Conservation (phyloP, 2,797 vertebrate species). For the Denticeps clupeoides region DNA sequence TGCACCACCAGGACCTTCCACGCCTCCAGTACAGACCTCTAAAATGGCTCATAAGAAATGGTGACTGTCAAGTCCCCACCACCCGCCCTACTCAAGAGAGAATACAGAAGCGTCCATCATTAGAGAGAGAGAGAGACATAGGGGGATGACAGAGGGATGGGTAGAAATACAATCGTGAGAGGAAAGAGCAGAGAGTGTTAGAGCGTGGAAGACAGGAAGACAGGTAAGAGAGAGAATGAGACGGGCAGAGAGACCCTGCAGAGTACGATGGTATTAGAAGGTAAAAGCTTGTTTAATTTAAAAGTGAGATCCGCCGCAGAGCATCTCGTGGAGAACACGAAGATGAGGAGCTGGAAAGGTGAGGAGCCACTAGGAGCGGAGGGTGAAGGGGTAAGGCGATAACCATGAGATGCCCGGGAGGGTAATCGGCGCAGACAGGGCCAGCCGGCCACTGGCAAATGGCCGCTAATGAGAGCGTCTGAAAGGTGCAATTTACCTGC, state of each 20-base stretch:
- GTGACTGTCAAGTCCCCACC: too few species aligned
- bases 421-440: constrained; percentile 24
- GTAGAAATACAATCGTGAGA: neutral
- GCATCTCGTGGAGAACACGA: too few species aligned
- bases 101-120: too few species aligned
- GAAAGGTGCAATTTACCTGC: constrained; percentile 89
- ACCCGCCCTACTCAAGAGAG: too few species aligned
- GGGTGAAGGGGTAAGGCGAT: neutral
- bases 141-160: too few species aligned
- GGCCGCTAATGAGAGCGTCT: constrained; percentile 26
- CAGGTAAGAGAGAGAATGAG: neutral
- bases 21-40: too few species aligned
- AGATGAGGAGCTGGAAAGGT: too few species aligned
- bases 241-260: neutral
- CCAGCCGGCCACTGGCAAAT: constrained; percentile 12
- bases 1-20: too few species aligned
- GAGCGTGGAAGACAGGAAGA: neutral
- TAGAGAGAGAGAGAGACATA: neutral
- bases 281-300: too few species aligned
- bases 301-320: too few species aligned
- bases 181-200: neutral
- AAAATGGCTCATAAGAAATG: too few species aligned
- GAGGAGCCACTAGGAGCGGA: too few species aligned
- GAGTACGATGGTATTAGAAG: neutral
- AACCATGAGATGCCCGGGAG: constrained; percentile 1